A percentile compares a stretch with the other conserved stretches of the same genome.
These are phyloP conservation scores for Psophia crepitans DNA, from an alignment of 2,113 vertebrate genomes.

Conservation along the genomic window DNA sequence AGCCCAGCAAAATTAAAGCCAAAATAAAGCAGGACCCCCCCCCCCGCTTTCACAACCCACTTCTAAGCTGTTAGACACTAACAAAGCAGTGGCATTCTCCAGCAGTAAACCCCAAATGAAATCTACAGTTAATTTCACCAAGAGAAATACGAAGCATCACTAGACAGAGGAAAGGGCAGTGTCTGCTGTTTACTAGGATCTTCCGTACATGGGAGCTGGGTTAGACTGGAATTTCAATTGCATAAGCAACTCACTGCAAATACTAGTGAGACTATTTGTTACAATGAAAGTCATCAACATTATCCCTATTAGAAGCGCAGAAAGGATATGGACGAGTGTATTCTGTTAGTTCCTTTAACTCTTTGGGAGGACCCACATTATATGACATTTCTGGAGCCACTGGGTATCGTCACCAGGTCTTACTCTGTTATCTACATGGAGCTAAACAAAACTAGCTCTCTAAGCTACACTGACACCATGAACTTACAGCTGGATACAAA, in stretches of 20 bases:
- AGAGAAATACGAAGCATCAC: background rate
- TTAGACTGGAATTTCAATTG: background rate
- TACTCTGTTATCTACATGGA: fast-evolving
- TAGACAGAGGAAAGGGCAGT: background rate
- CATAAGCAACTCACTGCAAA: background rate
- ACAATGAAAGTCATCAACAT: background rate
- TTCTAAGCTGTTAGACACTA: background rate
- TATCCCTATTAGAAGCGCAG: background rate
- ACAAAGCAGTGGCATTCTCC: background rate
- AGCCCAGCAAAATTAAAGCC: background rate
- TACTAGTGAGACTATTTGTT: background rate
- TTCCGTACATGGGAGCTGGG: background rate
- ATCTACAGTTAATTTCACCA: background rate
- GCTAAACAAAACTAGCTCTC: background rate
- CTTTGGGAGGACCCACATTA: background rate
- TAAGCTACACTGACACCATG: background rate
- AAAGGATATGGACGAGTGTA: too few relatives aligned
- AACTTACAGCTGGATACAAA: background rate
- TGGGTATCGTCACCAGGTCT: background rate
- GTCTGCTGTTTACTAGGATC: background rate
- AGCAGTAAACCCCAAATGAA: background rate
- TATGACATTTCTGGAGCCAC: fast-evolving
- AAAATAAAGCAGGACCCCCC: fast-evolving
- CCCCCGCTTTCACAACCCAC: background rate
- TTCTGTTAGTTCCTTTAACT: background rate